Evolutionary conservation across 2,888 invertebrate species (phyloP).

Genomic region (Lasioglossum marginatum): DNA sequence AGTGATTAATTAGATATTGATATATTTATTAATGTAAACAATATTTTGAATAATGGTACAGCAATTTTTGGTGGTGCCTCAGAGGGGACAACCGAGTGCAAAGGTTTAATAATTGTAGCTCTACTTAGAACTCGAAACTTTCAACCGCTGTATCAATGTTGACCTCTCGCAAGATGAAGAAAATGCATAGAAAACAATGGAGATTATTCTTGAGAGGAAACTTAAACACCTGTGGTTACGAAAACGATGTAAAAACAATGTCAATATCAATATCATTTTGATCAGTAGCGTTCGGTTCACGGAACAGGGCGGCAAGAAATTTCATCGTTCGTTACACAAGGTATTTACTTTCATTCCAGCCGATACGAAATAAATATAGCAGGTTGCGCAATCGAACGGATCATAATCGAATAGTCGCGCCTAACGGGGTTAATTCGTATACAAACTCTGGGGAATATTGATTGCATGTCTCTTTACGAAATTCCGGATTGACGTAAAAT

Average conservation of each 20-base stretch:
- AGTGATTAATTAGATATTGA: too few species aligned
- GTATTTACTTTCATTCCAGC: not conserved
- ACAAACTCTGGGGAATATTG: not conserved
- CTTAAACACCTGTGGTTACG: not conserved
- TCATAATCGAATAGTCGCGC: not conserved
- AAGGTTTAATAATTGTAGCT: too few species aligned
- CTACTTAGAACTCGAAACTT: too few species aligned
- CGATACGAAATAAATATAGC: not conserved
- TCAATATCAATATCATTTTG: not conserved
- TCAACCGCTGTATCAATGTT: not conserved
- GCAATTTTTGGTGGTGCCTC: too few species aligned
- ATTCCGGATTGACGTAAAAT: constrained; percentile 18
- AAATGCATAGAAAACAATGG: too few species aligned
- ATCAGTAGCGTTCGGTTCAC: not conserved
- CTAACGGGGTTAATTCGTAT: not conserved
- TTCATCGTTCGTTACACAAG: not conserved
- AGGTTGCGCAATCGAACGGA: not conserved
- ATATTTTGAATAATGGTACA: too few species aligned
- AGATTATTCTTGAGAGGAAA: not conserved
- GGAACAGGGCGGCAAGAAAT: not conserved
- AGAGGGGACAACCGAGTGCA: too few species aligned
- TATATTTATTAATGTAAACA: too few species aligned
- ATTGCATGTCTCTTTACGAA: constrained; percentile 21
- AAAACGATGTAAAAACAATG: not conserved
- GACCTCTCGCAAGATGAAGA: not conserved